Evolutionary conservation across 1,140 invertebrate species (phyloP).

Genomic region (Penaeus vannamei): DNA sequence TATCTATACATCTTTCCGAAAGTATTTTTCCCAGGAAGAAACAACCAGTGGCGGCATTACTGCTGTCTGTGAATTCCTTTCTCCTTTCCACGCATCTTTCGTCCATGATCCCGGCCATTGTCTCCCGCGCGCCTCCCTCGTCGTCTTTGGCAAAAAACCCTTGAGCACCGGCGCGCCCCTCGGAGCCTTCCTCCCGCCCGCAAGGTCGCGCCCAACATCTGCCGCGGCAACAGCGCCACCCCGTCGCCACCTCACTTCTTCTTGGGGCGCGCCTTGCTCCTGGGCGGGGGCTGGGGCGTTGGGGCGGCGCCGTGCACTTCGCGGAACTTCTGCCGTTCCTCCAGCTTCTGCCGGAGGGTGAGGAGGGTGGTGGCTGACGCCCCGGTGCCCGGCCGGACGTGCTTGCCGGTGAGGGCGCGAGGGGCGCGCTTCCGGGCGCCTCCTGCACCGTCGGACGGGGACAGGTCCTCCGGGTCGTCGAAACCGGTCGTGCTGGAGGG

Average conservation of each 20-base stretch:
- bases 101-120: too few relatives aligned
- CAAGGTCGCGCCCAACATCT: too few relatives aligned
- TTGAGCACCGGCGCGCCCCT: too few relatives aligned
- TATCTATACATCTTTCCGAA: too few relatives aligned
- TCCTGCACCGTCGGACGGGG: slow-evolving; percentile 24
- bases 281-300: slow-evolving; percentile 19
- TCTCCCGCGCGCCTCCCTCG: too few relatives aligned
- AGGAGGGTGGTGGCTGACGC: slow-evolving; percentile 73
- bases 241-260: slow-evolving; percentile 25
- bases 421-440: slow-evolving; percentile 71
- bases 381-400: slow-evolving; percentile 74
- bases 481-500: slow-evolving; percentile 52
- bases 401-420: slow-evolving; percentile 73
- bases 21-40: too few relatives aligned
- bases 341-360: slow-evolving; percentile 73
- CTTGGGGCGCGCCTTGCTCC: slow-evolving; percentile 30
- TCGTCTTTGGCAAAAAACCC: too few relatives aligned
- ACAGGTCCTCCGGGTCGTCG: slow-evolving; percentile 40
- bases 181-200: too few relatives aligned
- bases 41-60: too few relatives aligned
- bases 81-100: too few relatives aligned
- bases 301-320: slow-evolving; percentile 48
- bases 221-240: too few relatives aligned
- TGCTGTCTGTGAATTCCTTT: too few relatives aligned
- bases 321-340: slow-evolving; percentile 71